phyloP scores from a whole-genome alignment of 2,888 invertebrate genomes.

The Oxycera nigricornis region DNA sequence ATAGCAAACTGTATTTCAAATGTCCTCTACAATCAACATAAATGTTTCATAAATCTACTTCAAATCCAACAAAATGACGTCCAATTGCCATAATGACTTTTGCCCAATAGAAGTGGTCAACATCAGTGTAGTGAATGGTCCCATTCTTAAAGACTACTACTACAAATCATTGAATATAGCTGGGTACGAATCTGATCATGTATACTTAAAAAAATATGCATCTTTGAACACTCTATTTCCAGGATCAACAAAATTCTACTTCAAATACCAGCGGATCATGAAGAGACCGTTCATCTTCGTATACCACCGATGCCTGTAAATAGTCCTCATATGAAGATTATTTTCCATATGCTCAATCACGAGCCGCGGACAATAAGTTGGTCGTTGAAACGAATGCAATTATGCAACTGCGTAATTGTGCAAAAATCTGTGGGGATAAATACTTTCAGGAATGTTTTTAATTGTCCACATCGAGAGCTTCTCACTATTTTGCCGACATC shows the following conservation, averaged over 20 bases:
- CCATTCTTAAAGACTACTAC: constrained; percentile 45
- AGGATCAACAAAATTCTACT: constrained; percentile 2
- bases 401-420: constrained; percentile 39
- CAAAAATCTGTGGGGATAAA: constrained; percentile 32
- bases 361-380: neutral
- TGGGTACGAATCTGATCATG: constrained; percentile 22
- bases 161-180: constrained; percentile 40
- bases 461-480: constrained; percentile 42
- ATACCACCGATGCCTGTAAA: constrained; percentile 44
- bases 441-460: constrained; percentile 29
- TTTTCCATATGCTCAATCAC: constrained; percentile 37
- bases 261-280: neutral
- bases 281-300: neutral
- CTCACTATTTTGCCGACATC: constrained; percentile 26
- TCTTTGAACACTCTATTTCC: neutral
- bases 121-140: constrained; percentile 41
- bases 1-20: too few relatives aligned
- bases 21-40: too few relatives aligned
- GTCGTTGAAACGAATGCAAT: constrained; percentile 39
- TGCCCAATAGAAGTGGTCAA: constrained; percentile 43
- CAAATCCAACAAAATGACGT: neutral
- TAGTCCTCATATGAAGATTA: constrained; percentile 36
- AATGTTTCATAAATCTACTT: too few relatives aligned
- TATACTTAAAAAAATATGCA: neutral
- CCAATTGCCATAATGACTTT: neutral